These are phyloP conservation scores for Platycheirus albimanus DNA, from an alignment of 2,888 invertebrate genomes.

Conservation along the genomic window DNA sequence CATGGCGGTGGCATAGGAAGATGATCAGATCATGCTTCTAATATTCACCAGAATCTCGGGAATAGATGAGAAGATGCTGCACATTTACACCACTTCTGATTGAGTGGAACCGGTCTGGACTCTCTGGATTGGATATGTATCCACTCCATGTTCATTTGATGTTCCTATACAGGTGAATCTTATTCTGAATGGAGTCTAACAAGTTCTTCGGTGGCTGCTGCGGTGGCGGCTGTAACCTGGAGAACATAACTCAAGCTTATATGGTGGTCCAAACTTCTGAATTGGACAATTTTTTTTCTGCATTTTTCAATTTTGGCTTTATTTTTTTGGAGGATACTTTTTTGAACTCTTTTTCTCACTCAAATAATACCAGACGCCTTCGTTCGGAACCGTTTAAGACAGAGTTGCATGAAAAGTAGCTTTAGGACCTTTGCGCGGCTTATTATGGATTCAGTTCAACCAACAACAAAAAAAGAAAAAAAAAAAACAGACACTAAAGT, in stretches of 20 bases:
- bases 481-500: constrained; percentile 22
- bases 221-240: too few species aligned
- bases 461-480: constrained; percentile 1
- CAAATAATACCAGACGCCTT: neutral
- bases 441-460: constrained; percentile 62
- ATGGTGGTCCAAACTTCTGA: constrained; percentile 57
- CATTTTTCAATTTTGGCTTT: constrained; percentile 13
- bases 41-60: neutral
- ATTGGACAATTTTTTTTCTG: constrained; percentile 23
- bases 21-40: constrained; percentile 32
- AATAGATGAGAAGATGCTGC: constrained; percentile 25
- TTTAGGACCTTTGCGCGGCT: constrained; percentile 61
- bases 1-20: constrained; percentile 5
- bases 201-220: constrained; percentile 2
- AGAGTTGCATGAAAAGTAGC: constrained; percentile 38
- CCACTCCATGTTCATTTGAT: neutral
- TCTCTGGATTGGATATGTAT: too few species aligned
- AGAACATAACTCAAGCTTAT: constrained; percentile 33
- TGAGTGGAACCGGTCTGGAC: constrained; percentile 43
- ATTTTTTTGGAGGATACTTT: neutral
- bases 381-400: constrained; percentile 31
- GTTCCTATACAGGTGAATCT: constrained; percentile 20
- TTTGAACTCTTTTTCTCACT: neutral
- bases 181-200: constrained; percentile 4
- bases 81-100: constrained; percentile 40